Evolutionary conservation across 2,113 vertebrate species (phyloP).

Genomic region (Odocoileus virginianus): DNA sequence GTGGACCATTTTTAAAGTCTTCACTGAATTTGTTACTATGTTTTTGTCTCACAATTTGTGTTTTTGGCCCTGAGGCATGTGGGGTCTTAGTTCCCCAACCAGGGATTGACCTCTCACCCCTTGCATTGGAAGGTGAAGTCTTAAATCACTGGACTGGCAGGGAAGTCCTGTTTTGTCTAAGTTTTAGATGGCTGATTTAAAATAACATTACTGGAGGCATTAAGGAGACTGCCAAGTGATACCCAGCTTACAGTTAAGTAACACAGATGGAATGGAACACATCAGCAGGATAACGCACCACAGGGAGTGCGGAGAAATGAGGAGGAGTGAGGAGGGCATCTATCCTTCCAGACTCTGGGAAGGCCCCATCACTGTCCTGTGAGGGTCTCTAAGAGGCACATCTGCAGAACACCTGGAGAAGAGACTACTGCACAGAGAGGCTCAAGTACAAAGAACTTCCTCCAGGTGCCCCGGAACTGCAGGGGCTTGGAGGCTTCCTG

Average conservation of each 20-base stretch:
- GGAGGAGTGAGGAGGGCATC: too few relatives aligned
- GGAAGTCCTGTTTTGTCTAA: neutral
- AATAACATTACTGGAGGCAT: neutral
- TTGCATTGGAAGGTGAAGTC: neutral
- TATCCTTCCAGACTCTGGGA: neutral
- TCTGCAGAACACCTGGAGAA: neutral
- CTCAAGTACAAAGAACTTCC: neutral
- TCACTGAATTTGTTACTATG: neutral
- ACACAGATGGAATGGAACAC: neutral
- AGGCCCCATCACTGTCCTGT: neutral
- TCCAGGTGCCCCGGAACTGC: neutral
- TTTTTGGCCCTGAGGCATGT: neutral
- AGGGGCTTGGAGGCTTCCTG: neutral
- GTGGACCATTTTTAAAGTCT: neutral
- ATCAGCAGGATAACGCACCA: neutral
- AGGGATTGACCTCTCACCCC: neutral
- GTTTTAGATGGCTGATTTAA: neutral
- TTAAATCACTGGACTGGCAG: neutral
- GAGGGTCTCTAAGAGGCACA: neutral
- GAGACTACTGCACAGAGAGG: neutral
- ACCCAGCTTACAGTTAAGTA: neutral
- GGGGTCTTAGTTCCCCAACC: neutral
- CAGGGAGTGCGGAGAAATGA: neutral
- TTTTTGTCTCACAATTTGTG: neutral
- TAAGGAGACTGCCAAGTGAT: neutral